Conservation (phyloP, 2,797 vertebrate species). For the Distichodus sexfasciatus region DNA sequence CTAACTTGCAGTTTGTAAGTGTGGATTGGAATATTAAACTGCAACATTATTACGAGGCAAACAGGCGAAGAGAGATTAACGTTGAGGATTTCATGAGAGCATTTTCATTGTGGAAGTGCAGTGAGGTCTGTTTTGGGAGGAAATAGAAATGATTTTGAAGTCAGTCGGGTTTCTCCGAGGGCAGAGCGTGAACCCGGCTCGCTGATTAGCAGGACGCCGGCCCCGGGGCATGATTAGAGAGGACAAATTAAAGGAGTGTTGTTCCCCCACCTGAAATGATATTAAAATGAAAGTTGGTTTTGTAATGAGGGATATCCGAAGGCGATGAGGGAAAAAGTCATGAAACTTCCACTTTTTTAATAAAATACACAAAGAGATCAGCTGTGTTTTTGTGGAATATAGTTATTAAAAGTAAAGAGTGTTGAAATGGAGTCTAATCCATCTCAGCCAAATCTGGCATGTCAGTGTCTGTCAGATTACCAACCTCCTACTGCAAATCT, state of each 20-base stretch:
- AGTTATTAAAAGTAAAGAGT: constrained; percentile 84
- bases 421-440: constrained; percentile 74
- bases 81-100: too few relatives aligned
- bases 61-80: too few relatives aligned
- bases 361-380: constrained; percentile 72
- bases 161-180: too few relatives aligned
- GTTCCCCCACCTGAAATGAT: constrained; percentile 34
- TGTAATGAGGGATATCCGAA: constrained; percentile 30
- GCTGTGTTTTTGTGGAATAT: constrained; percentile 71
- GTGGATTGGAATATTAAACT: too few relatives aligned
- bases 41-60: too few relatives aligned
- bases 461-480: constrained; percentile 66
- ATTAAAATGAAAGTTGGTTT: constrained; percentile 43
- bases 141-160: too few relatives aligned
- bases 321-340: constrained; percentile 29
- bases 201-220: not conserved
- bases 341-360: constrained; percentile 63
- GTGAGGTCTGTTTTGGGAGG: too few relatives aligned
- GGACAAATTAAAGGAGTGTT: constrained; percentile 32
- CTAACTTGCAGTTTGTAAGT: too few relatives aligned
- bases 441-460: constrained; percentile 73
- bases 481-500: constrained; percentile 65
- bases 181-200: not conserved
- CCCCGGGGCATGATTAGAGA: constrained; percentile 12
- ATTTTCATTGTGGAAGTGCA: too few relatives aligned